These are phyloP conservation scores for Gnatocerus cornutus DNA, from an alignment of 2,888 invertebrate species.

Conservation along the genomic window DNA sequence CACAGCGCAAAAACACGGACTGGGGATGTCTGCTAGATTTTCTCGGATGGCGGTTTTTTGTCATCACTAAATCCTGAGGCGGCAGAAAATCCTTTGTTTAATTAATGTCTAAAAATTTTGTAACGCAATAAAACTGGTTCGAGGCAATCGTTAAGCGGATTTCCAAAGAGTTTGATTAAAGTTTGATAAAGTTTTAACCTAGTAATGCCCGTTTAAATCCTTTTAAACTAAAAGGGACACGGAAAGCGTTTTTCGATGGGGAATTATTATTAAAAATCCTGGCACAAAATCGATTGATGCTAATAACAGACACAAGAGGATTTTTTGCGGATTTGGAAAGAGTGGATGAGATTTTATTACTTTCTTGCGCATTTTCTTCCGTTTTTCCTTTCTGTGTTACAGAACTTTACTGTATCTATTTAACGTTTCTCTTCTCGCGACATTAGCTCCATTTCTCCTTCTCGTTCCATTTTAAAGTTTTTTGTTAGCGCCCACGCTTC, in stretches of 20 bases:
- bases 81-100: slow-evolving; percentile 40
- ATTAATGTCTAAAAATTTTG: slow-evolving; percentile 40
- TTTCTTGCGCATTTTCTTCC: too few relatives aligned
- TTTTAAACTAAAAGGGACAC: slow-evolving; percentile 50
- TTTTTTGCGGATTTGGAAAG: too few relatives aligned
- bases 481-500: background rate
- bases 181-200: slow-evolving; percentile 51
- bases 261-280: slow-evolving; percentile 48
- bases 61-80: slow-evolving; percentile 30
- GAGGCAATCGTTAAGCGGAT: slow-evolving; percentile 50
- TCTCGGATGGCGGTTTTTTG: slow-evolving; percentile 22
- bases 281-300: slow-evolving; percentile 20
- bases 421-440: background rate
- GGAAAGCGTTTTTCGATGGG: slow-evolving; percentile 46
- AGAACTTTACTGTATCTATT: too few relatives aligned
- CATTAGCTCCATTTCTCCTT: too few relatives aligned
- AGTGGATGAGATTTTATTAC: too few relatives aligned
- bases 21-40: slow-evolving; percentile 7
- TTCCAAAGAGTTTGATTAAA: slow-evolving; percentile 51
- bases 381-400: too few relatives aligned
- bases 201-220: slow-evolving; percentile 48
- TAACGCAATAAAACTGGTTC: slow-evolving; percentile 46
- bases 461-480: background rate
- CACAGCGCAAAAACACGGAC: slow-evolving; percentile 20
- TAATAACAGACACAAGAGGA: background rate